phyloP scores from a whole-genome alignment of 2,888 invertebrate species.

The Erynnis tages region DNA sequence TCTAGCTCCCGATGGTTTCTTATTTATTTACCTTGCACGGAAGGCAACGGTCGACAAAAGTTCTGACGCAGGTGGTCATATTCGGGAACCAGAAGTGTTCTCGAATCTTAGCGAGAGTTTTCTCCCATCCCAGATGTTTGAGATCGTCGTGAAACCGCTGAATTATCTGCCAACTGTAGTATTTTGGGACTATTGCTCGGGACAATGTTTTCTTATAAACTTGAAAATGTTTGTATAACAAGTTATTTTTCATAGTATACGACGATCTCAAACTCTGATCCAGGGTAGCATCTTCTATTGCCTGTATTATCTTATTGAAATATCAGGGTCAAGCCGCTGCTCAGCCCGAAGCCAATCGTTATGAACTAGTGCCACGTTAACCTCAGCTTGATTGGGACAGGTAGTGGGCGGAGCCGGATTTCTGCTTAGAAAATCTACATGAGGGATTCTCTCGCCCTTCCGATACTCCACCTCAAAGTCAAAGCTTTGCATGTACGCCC shows the following conservation, averaged over 20 bases:
- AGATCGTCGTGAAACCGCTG: slow-evolving; percentile 31
- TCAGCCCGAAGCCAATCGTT: too few relatives aligned
- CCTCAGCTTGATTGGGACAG: too few relatives aligned
- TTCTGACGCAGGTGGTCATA: slow-evolving; percentile 15
- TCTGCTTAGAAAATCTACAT: slow-evolving; percentile 29
- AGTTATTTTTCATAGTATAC: not conserved
- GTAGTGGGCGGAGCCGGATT: too few relatives aligned
- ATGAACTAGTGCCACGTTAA: too few relatives aligned
- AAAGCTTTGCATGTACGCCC: slow-evolving; percentile 37
- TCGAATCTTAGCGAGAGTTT: slow-evolving; percentile 29
- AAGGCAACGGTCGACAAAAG: slow-evolving; percentile 28
- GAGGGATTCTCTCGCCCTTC: slow-evolving; percentile 1
- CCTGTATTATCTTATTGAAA: not conserved
- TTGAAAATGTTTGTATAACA: slow-evolving; percentile 11
- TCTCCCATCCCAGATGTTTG: slow-evolving; percentile 35
- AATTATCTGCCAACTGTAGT: slow-evolving; percentile 36
- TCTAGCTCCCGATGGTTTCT: slow-evolving; percentile 31
- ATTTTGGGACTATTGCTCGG: not conserved
- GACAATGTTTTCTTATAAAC: not conserved
- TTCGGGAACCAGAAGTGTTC: slow-evolving; percentile 31
- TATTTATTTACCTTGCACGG: slow-evolving; percentile 32
- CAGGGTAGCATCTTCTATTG: not conserved
- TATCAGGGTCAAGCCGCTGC: too few relatives aligned
- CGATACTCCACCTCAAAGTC: too few relatives aligned
- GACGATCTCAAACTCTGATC: not conserved